phyloP scores from a whole-genome alignment of 1,140 invertebrate species.

The Trichomalopsis sarcophagae region DNA sequence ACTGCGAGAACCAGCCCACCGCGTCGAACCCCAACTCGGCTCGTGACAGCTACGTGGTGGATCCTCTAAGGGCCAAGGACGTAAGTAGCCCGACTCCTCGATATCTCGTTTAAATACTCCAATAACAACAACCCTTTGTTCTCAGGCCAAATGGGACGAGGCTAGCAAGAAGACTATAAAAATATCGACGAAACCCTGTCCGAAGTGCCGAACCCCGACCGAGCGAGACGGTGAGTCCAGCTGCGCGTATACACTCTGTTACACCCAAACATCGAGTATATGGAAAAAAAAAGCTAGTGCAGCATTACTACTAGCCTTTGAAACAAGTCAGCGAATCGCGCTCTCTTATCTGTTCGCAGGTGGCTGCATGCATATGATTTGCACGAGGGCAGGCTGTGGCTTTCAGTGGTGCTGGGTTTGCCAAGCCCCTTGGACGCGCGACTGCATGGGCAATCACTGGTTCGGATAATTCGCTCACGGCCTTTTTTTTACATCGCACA shows the following conservation, averaged over 20 bases:
- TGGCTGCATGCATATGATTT: slow-evolving; percentile 94
- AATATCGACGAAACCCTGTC: slow-evolving; percentile 90
- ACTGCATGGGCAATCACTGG: slow-evolving; percentile 93
- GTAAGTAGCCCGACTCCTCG: slow-evolving; percentile 61
- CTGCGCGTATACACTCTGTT: background rate
- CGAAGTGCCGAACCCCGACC: slow-evolving; percentile 89
- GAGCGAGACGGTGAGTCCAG: slow-evolving; percentile 83
- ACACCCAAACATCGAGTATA: background rate
- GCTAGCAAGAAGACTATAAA: slow-evolving; percentile 85
- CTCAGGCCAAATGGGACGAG: slow-evolving; percentile 85
- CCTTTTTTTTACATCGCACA: background rate
- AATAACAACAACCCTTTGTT: slow-evolving; percentile 16
- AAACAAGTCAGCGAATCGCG: slow-evolving; percentile 12
- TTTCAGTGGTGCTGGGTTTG: slow-evolving; percentile 95
- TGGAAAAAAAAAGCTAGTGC: background rate
- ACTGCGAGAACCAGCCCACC: slow-evolving; percentile 76
- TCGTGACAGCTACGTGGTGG: slow-evolving; percentile 77
- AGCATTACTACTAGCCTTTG: background rate
- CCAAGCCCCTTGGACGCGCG: slow-evolving; percentile 87
- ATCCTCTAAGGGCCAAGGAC: slow-evolving; percentile 77
- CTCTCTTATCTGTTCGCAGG: slow-evolving; percentile 72
- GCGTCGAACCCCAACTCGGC: slow-evolving; percentile 62
- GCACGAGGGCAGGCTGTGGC: slow-evolving; percentile 83
- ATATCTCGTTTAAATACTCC: background rate
- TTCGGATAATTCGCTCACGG: slow-evolving; percentile 78